phyloP scores from a whole-genome alignment of 2,888 invertebrate species.

The Pherbina coryleti region DNA sequence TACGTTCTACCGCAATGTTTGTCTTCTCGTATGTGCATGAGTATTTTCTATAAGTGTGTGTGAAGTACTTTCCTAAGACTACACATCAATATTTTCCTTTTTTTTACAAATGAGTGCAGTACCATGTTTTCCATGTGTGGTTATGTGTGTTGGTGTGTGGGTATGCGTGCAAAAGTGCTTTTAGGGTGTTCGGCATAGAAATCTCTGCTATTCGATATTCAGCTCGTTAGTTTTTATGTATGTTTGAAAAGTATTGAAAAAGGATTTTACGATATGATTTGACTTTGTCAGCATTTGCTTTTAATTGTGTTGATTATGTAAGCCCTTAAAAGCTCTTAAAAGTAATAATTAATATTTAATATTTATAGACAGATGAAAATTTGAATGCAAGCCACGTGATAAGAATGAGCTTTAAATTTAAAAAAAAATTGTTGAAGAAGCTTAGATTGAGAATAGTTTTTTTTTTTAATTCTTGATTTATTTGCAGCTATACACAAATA shows the following conservation, averaged over 20 bases:
- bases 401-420: no score
- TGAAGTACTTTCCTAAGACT: slow-evolving; percentile 25
- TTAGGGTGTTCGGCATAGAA: not conserved
- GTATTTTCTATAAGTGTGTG: slow-evolving; percentile 1
- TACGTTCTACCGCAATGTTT: no score
- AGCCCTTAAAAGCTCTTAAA: not conserved
- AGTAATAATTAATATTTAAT: not conserved
- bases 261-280: not conserved
- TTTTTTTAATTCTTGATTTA: no score
- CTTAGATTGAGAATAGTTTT: no score
- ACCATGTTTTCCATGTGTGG: not conserved
- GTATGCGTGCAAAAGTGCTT: not conserved
- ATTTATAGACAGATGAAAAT: not conserved
- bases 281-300: not conserved
- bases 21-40: no score
- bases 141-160: not conserved
- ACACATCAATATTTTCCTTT: slow-evolving; percentile 9
- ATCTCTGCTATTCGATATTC: not conserved
- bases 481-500: no score
- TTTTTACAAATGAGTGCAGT: not conserved
- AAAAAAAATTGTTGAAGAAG: no score
- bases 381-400: no score
- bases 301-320: not conserved
- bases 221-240: slow-evolving; percentile 9
- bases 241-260: not conserved